Percentiles rank a stretch among this genome's conserved stretches.
phyloP scores from a whole-genome alignment of 2,888 invertebrate genomes.

The Protula sp. region DNA sequence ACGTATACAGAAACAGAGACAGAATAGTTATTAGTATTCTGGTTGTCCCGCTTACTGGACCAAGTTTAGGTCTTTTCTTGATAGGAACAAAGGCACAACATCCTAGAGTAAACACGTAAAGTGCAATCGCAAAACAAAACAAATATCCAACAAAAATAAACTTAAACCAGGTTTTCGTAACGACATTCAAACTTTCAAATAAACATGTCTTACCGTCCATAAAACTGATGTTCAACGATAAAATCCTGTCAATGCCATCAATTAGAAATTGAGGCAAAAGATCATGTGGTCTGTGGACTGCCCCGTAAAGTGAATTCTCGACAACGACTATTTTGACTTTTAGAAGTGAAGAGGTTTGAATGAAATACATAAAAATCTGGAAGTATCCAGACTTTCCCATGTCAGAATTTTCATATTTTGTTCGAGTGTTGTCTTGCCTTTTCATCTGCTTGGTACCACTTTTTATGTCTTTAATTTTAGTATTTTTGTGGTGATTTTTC shows the following conservation, averaged over 20 bases:
- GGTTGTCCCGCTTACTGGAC: not conserved
- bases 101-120: constrained; percentile 3
- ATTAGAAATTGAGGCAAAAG: constrained; percentile 3
- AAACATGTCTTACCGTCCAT: constrained; percentile 5
- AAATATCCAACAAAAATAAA: constrained; percentile 4
- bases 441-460: too few species aligned
- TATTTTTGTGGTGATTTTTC: too few species aligned
- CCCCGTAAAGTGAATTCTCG: not conserved
- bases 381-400: constrained; percentile 10
- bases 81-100: constrained; percentile 2
- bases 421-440: too few species aligned
- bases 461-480: too few species aligned
- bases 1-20: constrained; percentile 12
- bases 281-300: constrained; percentile 1
- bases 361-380: constrained; percentile 22
- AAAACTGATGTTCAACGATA: constrained; percentile 2
- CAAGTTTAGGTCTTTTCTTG: constrained; percentile 2
- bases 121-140: not conserved
- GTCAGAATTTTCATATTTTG: not conserved
- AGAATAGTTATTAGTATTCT: constrained; percentile 6
- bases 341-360: constrained; percentile 17
- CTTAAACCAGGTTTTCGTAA: constrained; percentile 3
- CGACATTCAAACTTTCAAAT: constrained; percentile 1
- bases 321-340: constrained; percentile 9
- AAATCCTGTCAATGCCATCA: constrained; percentile 2